A percentile compares a stretch with the other conserved stretches of the same genome.
phyloP scores from a whole-genome alignment of 2,797 vertebrate genomes.

The Adrianichthys oophorus region DNA sequence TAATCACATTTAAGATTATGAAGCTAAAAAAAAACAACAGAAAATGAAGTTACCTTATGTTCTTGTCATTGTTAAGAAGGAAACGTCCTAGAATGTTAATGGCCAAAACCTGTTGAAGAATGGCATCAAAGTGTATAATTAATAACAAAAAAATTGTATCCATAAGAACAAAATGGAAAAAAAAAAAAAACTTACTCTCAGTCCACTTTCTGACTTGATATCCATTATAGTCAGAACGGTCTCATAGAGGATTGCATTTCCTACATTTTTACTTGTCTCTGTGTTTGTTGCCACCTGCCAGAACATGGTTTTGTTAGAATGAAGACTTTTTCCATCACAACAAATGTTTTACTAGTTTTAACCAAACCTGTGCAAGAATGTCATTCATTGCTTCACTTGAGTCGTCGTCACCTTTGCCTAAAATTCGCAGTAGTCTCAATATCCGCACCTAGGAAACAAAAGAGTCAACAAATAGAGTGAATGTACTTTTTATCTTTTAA shows the following conservation, averaged over 20 bases:
- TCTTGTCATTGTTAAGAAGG: conserved; percentile 99
- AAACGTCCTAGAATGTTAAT: conserved; percentile 99
- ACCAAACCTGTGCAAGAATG: conserved; percentile 96
- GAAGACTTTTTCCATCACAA: neutral
- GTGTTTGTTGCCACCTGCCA: conserved; percentile 97
- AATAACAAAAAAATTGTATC: too few species aligned
- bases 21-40: neutral
- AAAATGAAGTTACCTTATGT: conserved; percentile 84
- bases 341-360: neutral
- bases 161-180: neutral
- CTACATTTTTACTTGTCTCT: conserved; percentile 99
- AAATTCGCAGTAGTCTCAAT: conserved; percentile 96
- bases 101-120: conserved; percentile 88
- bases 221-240: conserved; percentile 99
- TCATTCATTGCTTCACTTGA: conserved; percentile 99
- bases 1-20: neutral
- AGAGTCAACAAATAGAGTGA: neutral
- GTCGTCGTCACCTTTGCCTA: conserved; percentile 96
- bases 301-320: conserved; percentile 15
- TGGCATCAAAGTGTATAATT: conserved; percentile 12
- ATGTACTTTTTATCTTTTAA: neutral
- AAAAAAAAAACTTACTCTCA: conserved; percentile 80
- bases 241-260: conserved; percentile 99
- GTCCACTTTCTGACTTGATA: conserved; percentile 99
- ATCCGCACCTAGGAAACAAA: conserved; percentile 88